Conservation (phyloP, 2,797 vertebrate species). For the Margarornis squamiger region DNA sequence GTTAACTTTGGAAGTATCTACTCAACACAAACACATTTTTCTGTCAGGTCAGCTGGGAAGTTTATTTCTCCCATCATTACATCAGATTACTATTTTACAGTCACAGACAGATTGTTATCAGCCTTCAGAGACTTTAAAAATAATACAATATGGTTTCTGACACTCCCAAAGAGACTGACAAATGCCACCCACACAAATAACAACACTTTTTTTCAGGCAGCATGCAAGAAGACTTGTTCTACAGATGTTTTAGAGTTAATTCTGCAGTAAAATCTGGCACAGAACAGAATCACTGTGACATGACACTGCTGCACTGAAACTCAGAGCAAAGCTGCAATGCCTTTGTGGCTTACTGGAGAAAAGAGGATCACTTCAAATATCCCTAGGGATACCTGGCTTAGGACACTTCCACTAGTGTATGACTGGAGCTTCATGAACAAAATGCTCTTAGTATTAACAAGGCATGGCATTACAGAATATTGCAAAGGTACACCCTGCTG, state of each 20-base stretch:
- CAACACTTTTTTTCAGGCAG: background rate
- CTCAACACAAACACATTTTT: conserved; percentile 10
- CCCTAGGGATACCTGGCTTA: background rate
- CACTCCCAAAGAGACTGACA: conserved; percentile 29
- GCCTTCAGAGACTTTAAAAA: conserved; percentile 39
- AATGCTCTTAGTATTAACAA: background rate
- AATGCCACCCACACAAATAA: conserved; percentile 36
- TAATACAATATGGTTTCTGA: conserved; percentile 44
- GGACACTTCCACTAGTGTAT: background rate
- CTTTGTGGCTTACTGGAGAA: background rate
- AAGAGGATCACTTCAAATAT: background rate
- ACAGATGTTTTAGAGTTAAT: conserved; percentile 42
- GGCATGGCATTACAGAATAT: background rate
- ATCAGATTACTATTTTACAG: conserved; percentile 41
- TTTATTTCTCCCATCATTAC: conserved; percentile 38
- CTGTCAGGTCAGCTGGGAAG: conserved; percentile 18
- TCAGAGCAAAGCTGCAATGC: background rate
- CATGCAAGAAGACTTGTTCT: background rate
- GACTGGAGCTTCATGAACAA: background rate
- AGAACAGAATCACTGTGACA: background rate
- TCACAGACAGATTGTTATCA: conserved; percentile 40
- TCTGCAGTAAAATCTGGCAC: background rate
- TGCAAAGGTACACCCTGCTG: background rate
- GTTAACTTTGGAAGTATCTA: conserved; percentile 1
- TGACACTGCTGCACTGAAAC: background rate